Percentiles rank a stretch among this genome's conserved stretches.
phyloP scores from a whole-genome alignment of 2,797 vertebrate species.

The Amblyraja radiata region DNA sequence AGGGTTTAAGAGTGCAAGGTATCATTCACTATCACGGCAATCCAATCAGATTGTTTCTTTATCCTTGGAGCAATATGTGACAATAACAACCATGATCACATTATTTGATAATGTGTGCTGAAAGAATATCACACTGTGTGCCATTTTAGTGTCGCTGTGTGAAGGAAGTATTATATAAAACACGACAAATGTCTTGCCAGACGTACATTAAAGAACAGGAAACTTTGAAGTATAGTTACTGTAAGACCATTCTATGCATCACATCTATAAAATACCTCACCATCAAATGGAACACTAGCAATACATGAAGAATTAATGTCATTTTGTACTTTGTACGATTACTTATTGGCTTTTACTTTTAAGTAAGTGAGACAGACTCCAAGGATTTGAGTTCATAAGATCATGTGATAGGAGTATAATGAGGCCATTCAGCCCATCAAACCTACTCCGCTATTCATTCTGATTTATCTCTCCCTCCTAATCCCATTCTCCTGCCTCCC shows the following conservation, averaged over 20 bases:
- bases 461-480: too few relatives aligned
- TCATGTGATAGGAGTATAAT: too few relatives aligned
- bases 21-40: background rate
- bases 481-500: too few relatives aligned
- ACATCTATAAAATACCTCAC: too few relatives aligned
- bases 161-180: background rate
- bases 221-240: background rate
- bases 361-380: background rate
- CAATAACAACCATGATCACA: constrained; percentile 6
- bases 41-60: constrained; percentile 1
- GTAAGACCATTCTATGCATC: background rate
- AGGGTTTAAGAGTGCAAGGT: background rate
- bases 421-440: too few relatives aligned
- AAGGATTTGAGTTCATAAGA: too few relatives aligned
- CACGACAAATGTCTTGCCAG: background rate
- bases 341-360: background rate
- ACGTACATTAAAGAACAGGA: background rate
- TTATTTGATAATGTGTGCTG: background rate
- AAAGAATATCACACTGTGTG: background rate
- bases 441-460: too few relatives aligned
- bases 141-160: background rate
- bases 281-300: too few relatives aligned
- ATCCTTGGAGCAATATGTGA: background rate
- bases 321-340: background rate
- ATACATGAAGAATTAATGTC: background rate